These are phyloP conservation scores for Enteromius afrohamiltoni DNA, from an alignment of 2,797 vertebrate genomes.

Conservation along the genomic window DNA sequence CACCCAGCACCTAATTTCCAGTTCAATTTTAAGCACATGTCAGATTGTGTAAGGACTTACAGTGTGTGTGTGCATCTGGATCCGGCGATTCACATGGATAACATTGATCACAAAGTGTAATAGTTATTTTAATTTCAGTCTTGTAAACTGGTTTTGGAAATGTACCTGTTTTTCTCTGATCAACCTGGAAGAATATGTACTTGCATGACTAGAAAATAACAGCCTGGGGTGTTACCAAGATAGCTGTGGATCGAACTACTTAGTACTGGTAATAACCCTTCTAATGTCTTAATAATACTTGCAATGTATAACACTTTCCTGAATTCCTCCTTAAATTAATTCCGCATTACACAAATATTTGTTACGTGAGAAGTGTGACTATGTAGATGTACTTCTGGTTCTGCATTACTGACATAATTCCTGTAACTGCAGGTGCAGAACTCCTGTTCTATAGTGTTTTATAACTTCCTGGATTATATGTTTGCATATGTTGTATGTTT, in stretches of 20 bases:
- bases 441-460: not conserved
- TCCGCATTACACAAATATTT: not conserved
- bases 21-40: too few species aligned
- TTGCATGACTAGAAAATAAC: not conserved
- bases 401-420: conserved; percentile 13
- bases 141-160: not conserved
- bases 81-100: not conserved
- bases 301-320: not conserved
- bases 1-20: too few species aligned
- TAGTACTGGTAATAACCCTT: not conserved
- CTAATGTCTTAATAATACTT: not conserved
- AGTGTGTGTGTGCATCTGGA: too few species aligned
- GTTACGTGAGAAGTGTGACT: not conserved
- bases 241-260: not conserved
- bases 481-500: not conserved
- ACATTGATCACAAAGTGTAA: not conserved
- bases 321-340: not conserved
- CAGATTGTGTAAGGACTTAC: too few species aligned
- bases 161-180: not conserved
- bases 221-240: not conserved
- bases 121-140: not conserved
- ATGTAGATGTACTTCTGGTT: not conserved
- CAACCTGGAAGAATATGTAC: not conserved
- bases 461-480: not conserved
- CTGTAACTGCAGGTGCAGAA: not conserved